These are phyloP conservation scores for Notothenia rossii DNA, from an alignment of 2,113 vertebrate genomes.

Conservation along the genomic window DNA sequence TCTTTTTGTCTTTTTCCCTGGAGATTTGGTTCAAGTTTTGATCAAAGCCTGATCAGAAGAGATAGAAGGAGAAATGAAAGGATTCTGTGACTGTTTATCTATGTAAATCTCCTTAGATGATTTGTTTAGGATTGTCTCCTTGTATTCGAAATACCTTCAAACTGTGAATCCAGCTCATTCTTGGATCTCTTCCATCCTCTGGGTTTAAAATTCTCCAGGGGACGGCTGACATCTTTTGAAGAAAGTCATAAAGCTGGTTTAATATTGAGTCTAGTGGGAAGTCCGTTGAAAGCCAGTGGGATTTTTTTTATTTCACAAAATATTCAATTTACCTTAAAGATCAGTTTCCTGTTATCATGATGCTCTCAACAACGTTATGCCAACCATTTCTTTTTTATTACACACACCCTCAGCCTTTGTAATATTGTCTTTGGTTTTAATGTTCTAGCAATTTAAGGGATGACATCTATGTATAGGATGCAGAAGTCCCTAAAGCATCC, in stretches of 20 bases:
- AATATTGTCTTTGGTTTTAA: no score
- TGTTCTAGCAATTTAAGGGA: no score
- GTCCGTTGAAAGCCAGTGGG: slow-evolving; percentile 4
- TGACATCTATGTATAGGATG: background rate
- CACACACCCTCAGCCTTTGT: background rate
- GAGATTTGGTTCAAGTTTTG: no score
- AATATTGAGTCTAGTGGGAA: slow-evolving; percentile 9
- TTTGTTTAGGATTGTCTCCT: background rate
- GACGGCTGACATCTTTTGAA: no score
- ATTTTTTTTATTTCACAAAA: slow-evolving; percentile 1
- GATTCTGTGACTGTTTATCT: no score
- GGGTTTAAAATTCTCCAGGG: no score
- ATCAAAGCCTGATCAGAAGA: no score
- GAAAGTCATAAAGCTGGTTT: background rate
- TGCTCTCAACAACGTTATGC: background rate
- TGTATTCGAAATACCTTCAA: background rate
- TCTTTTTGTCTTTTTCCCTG: no score
- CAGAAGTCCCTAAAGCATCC: background rate
- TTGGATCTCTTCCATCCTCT: background rate
- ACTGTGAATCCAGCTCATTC: background rate
- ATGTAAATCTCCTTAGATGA: no score
- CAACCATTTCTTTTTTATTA: background rate
- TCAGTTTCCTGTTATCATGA: background rate
- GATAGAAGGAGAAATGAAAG: no score
- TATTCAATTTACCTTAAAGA: background rate